Evolutionary conservation across 2,797 vertebrate genomes (phyloP).

Genomic region (Psittacula derbiana): DNA sequence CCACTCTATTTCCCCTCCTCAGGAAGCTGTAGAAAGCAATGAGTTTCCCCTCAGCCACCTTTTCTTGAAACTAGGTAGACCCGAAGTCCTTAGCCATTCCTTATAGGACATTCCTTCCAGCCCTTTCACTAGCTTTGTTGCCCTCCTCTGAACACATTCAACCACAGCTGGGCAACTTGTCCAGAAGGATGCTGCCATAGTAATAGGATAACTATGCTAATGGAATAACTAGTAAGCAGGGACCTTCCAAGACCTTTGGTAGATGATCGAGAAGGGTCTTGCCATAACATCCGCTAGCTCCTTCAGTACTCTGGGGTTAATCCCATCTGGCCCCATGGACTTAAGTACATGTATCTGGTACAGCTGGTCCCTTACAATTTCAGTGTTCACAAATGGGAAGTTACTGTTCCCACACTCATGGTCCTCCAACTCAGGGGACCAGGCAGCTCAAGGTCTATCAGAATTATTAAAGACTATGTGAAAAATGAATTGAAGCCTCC

Average conservation of each 20-base stretch:
- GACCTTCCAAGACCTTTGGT: background rate
- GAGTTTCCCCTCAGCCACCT: background rate
- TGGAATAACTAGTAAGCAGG: background rate
- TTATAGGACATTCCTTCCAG: background rate
- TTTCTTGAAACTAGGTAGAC: background rate
- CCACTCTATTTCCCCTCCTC: background rate
- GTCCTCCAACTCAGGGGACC: background rate
- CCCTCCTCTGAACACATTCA: background rate
- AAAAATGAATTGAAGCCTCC: background rate
- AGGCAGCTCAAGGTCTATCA: background rate
- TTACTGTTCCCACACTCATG: background rate
- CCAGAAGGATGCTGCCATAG: background rate
- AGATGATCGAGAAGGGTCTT: background rate
- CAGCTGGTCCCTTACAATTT: background rate
- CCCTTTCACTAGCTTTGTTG: background rate
- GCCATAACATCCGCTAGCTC: background rate
- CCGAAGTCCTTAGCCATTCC: background rate
- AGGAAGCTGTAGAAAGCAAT: background rate
- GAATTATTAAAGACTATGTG: background rate
- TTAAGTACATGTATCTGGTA: background rate
- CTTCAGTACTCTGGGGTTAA: background rate
- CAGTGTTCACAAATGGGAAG: background rate
- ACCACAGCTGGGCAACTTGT: background rate
- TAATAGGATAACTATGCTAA: background rate
- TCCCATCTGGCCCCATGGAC: background rate